phyloP scores from a whole-genome alignment of 2,113 vertebrate species.

The Misgurnus anguillicaudatus region DNA sequence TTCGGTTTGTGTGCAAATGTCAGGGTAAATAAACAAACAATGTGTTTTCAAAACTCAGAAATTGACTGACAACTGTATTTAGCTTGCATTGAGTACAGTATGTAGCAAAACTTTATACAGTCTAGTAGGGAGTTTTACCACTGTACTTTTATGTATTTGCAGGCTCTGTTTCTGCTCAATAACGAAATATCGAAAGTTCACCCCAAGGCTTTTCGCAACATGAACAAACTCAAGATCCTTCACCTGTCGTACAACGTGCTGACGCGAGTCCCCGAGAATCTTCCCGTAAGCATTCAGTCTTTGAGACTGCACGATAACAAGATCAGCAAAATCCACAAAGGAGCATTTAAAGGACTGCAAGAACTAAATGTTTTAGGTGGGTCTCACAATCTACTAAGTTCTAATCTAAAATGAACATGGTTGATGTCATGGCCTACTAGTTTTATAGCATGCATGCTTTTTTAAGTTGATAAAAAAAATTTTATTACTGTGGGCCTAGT shows the following conservation, averaged over 20 bases:
- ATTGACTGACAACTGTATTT: too few species aligned
- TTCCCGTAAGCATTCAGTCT: slow-evolving; percentile 88
- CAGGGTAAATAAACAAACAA: too few species aligned
- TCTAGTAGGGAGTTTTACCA: background rate
- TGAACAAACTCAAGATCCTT: slow-evolving; percentile 83
- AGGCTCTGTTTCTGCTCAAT: slow-evolving; percentile 95
- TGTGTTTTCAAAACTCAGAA: too few species aligned
- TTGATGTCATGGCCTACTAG: background rate
- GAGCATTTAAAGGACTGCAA: slow-evolving; percentile 87
- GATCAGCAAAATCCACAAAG: slow-evolving; percentile 87
- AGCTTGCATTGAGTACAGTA: too few species aligned
- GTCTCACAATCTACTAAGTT: background rate
- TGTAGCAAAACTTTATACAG: background rate
- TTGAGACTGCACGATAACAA: slow-evolving; percentile 94
- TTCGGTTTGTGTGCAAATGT: too few species aligned
- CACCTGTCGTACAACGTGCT: slow-evolving; percentile 94
- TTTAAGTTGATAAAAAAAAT: background rate
- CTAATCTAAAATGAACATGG: background rate
- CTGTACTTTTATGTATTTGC: background rate
- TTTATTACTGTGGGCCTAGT: too few species aligned
- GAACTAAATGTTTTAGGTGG: slow-evolving; percentile 93
- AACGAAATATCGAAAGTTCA: slow-evolving; percentile 93
- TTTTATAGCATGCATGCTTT: background rate
- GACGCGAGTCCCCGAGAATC: slow-evolving; percentile 86
- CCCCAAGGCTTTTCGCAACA: slow-evolving; percentile 88